A percentile compares a stretch with the other conserved stretches of the same genome.
These are phyloP conservation scores for Volucella zonaria DNA, from an alignment of 2,888 invertebrate species.

Conservation along the genomic window DNA sequence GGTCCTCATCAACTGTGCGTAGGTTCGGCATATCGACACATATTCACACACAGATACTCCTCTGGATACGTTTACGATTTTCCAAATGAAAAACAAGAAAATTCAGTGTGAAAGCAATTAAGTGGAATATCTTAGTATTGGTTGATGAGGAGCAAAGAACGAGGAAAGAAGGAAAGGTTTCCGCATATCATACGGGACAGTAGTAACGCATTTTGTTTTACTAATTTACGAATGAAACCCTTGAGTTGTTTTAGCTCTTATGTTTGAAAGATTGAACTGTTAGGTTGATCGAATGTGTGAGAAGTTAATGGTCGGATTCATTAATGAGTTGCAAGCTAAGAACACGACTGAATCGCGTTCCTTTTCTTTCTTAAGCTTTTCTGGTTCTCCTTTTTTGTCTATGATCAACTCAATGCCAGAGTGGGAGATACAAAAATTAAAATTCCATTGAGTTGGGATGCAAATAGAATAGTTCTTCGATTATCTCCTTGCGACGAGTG, in stretches of 20 bases:
- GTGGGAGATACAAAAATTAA: slow-evolving; percentile 19
- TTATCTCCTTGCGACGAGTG: background rate
- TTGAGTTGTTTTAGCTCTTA: slow-evolving; percentile 7
- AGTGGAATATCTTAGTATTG: slow-evolving; percentile 20
- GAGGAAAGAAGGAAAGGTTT: slow-evolving; percentile 24
- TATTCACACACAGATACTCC: too few species aligned
- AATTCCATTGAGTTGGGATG: slow-evolving; percentile 48
- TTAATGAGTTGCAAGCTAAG: slow-evolving; percentile 58
- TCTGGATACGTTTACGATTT: background rate
- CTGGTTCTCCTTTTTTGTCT: slow-evolving; percentile 24
- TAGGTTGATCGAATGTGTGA: slow-evolving; percentile 69
- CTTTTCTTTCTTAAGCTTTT: background rate
- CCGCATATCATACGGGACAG: background rate
- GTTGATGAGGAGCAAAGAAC: background rate
- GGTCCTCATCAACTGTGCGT: slow-evolving; percentile 20
- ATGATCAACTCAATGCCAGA: slow-evolving; percentile 8
- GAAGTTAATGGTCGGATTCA: slow-evolving; percentile 64
- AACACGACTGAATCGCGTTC: slow-evolving; percentile 30
- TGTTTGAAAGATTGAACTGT: slow-evolving; percentile 68
- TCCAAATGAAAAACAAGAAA: slow-evolving; percentile 18
- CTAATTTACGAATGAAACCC: slow-evolving; percentile 50
- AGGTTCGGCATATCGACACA: slow-evolving; percentile 18
- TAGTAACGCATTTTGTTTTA: slow-evolving; percentile 42
- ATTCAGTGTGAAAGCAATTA: slow-evolving; percentile 66
- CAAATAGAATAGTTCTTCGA: slow-evolving; percentile 4